A percentile compares a stretch with the other conserved stretches of the same genome.
phyloP scores from a whole-genome alignment of 2,797 vertebrate genomes.

The Yasuhikotakia modesta region DNA sequence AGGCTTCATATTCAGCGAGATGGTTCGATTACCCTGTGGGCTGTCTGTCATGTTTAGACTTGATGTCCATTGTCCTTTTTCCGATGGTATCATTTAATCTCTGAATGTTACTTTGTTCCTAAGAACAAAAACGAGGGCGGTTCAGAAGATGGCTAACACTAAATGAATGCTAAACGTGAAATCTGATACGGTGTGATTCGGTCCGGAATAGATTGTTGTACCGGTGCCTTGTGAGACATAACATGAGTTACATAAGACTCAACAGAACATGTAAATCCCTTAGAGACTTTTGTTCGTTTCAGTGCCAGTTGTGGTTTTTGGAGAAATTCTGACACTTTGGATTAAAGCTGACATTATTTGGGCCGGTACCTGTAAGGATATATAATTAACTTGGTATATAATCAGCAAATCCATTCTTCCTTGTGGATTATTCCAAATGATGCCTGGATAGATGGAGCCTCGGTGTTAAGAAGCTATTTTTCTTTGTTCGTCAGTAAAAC shows the following conservation, averaged over 20 bases:
- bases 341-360: constrained; percentile 42
- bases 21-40: constrained; percentile 38
- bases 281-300: constrained; percentile 10
- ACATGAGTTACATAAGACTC: constrained; percentile 5
- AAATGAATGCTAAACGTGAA: constrained; percentile 32
- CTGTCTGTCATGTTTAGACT: constrained; percentile 48
- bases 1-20: constrained; percentile 46
- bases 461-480: constrained; percentile 24
- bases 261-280: neutral
- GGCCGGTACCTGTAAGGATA: constrained; percentile 17
- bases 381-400: constrained; percentile 37
- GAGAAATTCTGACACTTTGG: constrained; percentile 17
- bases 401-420: constrained; percentile 8
- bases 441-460: constrained; percentile 1
- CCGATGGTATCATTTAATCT: constrained; percentile 45
- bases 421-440: constrained; percentile 31
- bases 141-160: constrained; percentile 3
- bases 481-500: constrained; percentile 18
- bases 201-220: neutral
- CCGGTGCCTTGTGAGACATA: constrained; percentile 10
- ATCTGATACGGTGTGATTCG: neutral
- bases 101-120: constrained; percentile 29
- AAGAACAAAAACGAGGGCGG: constrained; percentile 28
- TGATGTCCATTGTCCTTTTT: constrained; percentile 46
- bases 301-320: constrained; percentile 17